Evolutionary conservation across 2,888 invertebrate genomes (phyloP).

Genomic region (Lysandra bellargus): DNA sequence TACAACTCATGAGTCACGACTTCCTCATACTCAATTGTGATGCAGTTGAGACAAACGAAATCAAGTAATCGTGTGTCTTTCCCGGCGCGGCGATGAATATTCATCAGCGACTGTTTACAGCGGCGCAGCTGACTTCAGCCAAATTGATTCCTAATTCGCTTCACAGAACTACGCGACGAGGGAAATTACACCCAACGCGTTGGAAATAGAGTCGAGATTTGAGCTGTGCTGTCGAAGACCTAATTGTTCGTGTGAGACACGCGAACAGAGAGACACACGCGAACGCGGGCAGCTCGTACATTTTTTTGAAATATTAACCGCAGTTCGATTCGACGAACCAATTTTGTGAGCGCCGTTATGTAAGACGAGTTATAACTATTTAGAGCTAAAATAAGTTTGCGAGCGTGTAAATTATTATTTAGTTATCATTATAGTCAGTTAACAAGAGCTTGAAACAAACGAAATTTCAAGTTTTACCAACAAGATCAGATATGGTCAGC

Average conservation of each 20-base stretch:
- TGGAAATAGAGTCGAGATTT: neutral
- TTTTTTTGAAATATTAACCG: neutral
- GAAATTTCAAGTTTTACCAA: no score
- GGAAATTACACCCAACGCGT: neutral
- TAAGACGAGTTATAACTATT: neutral
- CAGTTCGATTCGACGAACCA: neutral
- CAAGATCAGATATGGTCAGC: no score
- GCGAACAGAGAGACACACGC: slow-evolving; percentile 12
- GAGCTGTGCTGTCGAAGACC: neutral
- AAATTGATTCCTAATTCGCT: slow-evolving; percentile 14
- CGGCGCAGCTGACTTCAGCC: neutral
- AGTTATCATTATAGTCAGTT: neutral
- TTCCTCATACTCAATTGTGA: neutral
- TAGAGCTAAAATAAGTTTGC: neutral
- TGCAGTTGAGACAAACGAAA: slow-evolving; percentile 8
- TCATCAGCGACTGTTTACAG: slow-evolving; percentile 1
- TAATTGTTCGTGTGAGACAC: neutral
- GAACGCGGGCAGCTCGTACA: neutral
- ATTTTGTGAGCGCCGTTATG: neutral
- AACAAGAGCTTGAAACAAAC: no score
- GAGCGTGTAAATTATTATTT: neutral
- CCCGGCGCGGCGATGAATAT: slow-evolving; percentile 1
- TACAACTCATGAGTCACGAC: neutral
- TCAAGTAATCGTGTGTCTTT: neutral
- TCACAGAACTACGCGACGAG: neutral